Percentiles rank a stretch among this genome's conserved stretches.
phyloP scores from a whole-genome alignment of 2,888 invertebrate species.

The Anagyrus pseudococci region DNA sequence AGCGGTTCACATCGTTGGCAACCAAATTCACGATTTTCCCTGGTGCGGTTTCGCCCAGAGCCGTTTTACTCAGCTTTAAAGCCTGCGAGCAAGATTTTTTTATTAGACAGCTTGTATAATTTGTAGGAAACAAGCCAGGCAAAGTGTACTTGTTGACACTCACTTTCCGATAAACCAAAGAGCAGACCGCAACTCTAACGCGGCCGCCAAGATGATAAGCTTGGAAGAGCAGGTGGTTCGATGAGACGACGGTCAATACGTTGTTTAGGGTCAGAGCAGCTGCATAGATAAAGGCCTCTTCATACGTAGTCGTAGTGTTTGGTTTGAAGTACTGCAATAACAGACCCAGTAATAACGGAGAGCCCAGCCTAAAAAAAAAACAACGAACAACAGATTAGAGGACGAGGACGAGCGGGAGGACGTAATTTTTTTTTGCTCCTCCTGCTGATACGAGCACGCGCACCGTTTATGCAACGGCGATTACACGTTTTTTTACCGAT shows the following conservation, averaged over 20 bases:
- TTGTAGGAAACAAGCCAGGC: too few species aligned
- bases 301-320: conserved; percentile 39
- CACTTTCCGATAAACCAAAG: conserved; percentile 87
- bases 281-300: conserved; percentile 53
- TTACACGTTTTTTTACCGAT: too few species aligned
- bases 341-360: conserved; percentile 72
- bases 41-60: conserved; percentile 79
- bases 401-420: too few species aligned
- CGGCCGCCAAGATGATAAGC: conserved; percentile 81
- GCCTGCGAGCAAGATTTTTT: conserved; percentile 28
- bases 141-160: too few species aligned
- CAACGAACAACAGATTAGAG: too few species aligned
- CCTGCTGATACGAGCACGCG: too few species aligned
- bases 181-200: conserved; percentile 81
- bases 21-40: conserved; percentile 62
- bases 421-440: conserved; percentile 3
- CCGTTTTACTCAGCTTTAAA: conserved; percentile 55
- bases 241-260: conserved; percentile 65
- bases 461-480: too few species aligned
- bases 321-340: conserved; percentile 70
- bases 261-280: conserved; percentile 53
- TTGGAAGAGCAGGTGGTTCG: conserved; percentile 72
- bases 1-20: conserved; percentile 93
- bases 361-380: conserved; percentile 73
- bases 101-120: too few species aligned